Base-by-base conservation (phyloP, 2,888 invertebrate species). In the Leucoma salicis region DNA sequence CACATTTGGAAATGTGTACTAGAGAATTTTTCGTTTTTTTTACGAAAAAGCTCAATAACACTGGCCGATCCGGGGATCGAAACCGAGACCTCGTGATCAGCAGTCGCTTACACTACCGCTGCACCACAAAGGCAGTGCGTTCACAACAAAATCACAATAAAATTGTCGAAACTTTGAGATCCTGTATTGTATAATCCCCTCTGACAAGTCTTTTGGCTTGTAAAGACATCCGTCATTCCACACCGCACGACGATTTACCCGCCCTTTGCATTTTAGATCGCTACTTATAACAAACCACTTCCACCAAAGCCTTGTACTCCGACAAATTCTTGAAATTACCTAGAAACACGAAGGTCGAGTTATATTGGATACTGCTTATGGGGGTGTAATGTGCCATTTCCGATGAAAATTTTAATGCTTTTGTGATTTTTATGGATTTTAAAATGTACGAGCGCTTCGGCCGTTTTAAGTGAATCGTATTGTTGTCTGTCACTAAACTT, bases 151-250 rank as follows among this genome's bases (percentile, higher is more conserved):
- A n/a, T n/a, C n/a, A n/a, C n/a, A n/a, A n/a, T n/a, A n/a, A n/a
- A n/a, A n/a, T n/a, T n/a, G n/a, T n/a, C n/a, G n/a, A n/a, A 63
- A 66, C 42, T 76, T 86, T 85, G 78, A 65, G 64, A 66, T 59
- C 14, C 72, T 28, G 38, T 39, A 50, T 29, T 29, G 43, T 37
- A 44, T 70, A 67, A 74, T 68, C 73, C 59, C 61, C 49, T 69
- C 66, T 80, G 82, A 87, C 87, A 87, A 72, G 75, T 74, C 60
- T 53, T 70, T 71, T 69, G 69, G 75, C 84, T 83, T 84, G 88
- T 88, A 86, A 85, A 87, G 82, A 77, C 82, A 87, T 89, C 81
- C 79, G 81, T 89, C 88, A 87, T 85, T 82, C 85, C 55, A 70
- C 81, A 73, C 81, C 68, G 64, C 46, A 53, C 58, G 57, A 68